A percentile compares a stretch with the other conserved stretches of the same genome.
Conservation (phyloP, 2,888 invertebrate genomes). For the Anticlea derivata region DNA sequence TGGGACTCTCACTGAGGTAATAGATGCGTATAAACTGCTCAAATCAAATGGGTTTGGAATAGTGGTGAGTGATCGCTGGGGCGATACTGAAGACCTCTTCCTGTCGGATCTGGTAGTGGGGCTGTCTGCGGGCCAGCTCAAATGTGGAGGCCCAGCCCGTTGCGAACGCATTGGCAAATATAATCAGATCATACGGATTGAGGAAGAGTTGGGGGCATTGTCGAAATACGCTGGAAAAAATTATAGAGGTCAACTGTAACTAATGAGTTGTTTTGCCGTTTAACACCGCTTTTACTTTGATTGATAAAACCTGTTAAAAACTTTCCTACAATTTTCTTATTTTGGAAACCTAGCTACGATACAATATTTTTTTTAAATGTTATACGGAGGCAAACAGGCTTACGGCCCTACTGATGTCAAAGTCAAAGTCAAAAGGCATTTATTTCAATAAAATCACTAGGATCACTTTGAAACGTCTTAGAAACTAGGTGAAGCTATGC, state of each 20-base stretch:
- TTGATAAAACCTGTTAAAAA: too few species aligned
- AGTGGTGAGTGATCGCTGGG: constrained; percentile 85
- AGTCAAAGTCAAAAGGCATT: too few species aligned
- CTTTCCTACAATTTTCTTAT: too few species aligned
- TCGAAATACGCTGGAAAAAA: constrained; percentile 97
- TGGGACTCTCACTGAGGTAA: constrained; percentile 98
- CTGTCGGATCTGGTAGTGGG: constrained; percentile 99
- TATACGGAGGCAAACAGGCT: too few species aligned
- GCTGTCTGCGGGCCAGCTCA: constrained; percentile 98
- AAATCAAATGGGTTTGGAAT: constrained; percentile 98
- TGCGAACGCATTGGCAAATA: constrained; percentile 98
- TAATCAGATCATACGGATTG: constrained; percentile 98
- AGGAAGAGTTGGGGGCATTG: constrained; percentile 95
- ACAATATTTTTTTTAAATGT: too few species aligned
- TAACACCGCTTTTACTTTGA: neutral
- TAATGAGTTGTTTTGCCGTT: neutral
- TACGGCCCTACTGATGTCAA: too few species aligned
- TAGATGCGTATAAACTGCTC: constrained; percentile 94
- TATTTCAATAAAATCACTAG: too few species aligned
- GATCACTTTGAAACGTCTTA: too few species aligned
- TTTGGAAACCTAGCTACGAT: too few species aligned
- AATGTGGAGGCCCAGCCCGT: constrained; percentile 98
- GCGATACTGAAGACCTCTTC: constrained; percentile 99
- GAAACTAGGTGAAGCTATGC: too few species aligned
- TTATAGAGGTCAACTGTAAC: constrained; percentile 87